Base-by-base conservation (phyloP, 2,113 vertebrate genomes). In the Scomber colias region DNA sequence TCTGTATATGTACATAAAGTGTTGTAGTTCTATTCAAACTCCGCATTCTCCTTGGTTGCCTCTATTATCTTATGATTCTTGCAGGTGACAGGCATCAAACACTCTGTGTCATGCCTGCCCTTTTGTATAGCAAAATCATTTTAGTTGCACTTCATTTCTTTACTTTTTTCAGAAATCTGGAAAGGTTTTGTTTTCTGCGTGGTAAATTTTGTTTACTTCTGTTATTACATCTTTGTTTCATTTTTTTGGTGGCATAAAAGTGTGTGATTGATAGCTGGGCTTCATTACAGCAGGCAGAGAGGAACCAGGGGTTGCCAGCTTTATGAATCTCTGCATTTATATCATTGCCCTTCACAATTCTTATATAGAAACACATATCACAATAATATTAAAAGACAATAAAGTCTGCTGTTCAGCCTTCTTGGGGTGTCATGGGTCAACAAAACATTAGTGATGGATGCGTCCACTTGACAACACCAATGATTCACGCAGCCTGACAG, bases 291-390 rank as follows among this genome's bases (percentile, higher is more conserved):
- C 8, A 69, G 54, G 21, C 30, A 30, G 17, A 63, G 19, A 10
- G 56, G 27, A n/a, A 54, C 30, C 56, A 66, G 53, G 27, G 60
- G 53, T 48, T 30, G 44, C 14, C 12, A 65, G 62, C 19, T 86
- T 86, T 71, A 73, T 80, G 68, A 76, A 53, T 63, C 60, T 53
- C 27, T 78, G 19, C 59, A 61, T 78, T 76, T 78, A 64, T 77
- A 24, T 13, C 3, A 53, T 44, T 79, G 72, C 17, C 27, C 63
- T 68, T 72, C 70, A 17, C 61, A 53, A n/a, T 80, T 83, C 60
- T 69, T 63, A 62, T 64, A 71, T 70, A 5, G 10, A 56, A 71
- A 78, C 72, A 65, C 21, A 81, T 78, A 67, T 81, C 51, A 30
- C 57, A 65, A 13, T 54, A 75, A 72, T 17, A 30, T 31, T 27